Percentiles rank a stretch among this genome's conserved stretches.
Evolutionary conservation across 2,797 vertebrate genomes (phyloP).

Genomic region (Danio aesculapii): DNA sequence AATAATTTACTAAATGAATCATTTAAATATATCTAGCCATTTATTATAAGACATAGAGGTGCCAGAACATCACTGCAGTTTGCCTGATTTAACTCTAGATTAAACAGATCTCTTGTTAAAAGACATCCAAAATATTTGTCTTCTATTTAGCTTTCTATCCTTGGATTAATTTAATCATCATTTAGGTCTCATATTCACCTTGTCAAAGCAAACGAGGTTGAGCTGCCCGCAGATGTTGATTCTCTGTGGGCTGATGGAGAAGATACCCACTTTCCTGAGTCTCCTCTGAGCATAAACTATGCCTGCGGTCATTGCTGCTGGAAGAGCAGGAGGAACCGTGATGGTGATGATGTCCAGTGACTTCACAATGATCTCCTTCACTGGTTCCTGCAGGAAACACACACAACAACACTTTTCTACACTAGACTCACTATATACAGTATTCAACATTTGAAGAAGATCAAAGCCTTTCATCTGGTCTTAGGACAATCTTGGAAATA

Average conservation of each 20-base stretch:
- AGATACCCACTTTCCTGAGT: conserved; percentile 90
- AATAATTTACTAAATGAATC: too few relatives aligned
- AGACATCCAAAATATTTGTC: too few relatives aligned
- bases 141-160: not conserved
- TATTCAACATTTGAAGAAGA: too few relatives aligned
- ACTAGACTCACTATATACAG: not conserved
- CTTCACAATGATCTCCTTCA: conserved; percentile 88
- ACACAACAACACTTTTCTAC: not conserved
- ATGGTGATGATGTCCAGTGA: conserved; percentile 98
- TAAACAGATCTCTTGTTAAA: too few relatives aligned
- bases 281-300: conserved; percentile 96
- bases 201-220: conserved; percentile 98
- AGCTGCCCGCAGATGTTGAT: conserved; percentile 98
- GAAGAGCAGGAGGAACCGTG: conserved; percentile 95
- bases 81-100: not conserved
- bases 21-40: too few relatives aligned
- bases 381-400: conserved; percentile 78
- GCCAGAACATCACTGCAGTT: not conserved
- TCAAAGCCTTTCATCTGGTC: too few relatives aligned
- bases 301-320: conserved; percentile 96
- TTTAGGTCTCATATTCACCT: conserved; percentile 77
- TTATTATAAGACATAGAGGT: too few relatives aligned
- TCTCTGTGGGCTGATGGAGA: conserved; percentile 97
- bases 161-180: too few relatives aligned
- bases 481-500: too few relatives aligned